These are phyloP conservation scores for Lacerta bilineata DNA, from an alignment of 2,797 vertebrate species.

Conservation along the genomic window DNA sequence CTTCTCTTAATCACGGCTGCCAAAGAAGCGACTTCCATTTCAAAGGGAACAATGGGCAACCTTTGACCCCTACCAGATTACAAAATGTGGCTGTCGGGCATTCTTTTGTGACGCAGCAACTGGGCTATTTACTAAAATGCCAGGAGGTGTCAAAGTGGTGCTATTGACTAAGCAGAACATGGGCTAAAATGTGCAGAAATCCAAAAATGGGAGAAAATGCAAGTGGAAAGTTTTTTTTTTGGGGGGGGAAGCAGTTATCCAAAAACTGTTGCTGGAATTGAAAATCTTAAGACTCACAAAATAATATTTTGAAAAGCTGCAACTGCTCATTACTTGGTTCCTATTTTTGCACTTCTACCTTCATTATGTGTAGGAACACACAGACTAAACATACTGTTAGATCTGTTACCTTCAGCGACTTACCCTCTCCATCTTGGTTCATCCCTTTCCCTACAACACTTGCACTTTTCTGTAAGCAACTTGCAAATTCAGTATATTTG, in stretches of 20 bases:
- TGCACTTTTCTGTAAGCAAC: slow-evolving; percentile 2
- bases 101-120: slow-evolving; percentile 62
- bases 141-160: slow-evolving; percentile 1
- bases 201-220: neutral
- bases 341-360: neutral
- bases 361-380: accelerated
- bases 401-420: neutral
- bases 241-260: neutral
- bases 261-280: neutral
- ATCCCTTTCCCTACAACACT: neutral
- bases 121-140: slow-evolving; percentile 58
- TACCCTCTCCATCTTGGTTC: neutral
- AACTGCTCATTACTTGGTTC: neutral
- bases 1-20: slow-evolving; percentile 22
- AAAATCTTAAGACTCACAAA: neutral
- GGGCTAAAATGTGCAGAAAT: slow-evolving; percentile 39
- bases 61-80: slow-evolving; percentile 66
- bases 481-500: slow-evolving; percentile 2
- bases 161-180: neutral
- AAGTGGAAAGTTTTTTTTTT: neutral
- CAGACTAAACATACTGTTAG: neutral
- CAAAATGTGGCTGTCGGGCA: slow-evolving; percentile 49
- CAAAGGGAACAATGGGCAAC: slow-evolving; percentile 60
- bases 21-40: slow-evolving; percentile 28
- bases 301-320: neutral